Evolutionary conservation across 2,113 vertebrate species (phyloP).

Genomic region (Peromyscus maniculatus): DNA sequence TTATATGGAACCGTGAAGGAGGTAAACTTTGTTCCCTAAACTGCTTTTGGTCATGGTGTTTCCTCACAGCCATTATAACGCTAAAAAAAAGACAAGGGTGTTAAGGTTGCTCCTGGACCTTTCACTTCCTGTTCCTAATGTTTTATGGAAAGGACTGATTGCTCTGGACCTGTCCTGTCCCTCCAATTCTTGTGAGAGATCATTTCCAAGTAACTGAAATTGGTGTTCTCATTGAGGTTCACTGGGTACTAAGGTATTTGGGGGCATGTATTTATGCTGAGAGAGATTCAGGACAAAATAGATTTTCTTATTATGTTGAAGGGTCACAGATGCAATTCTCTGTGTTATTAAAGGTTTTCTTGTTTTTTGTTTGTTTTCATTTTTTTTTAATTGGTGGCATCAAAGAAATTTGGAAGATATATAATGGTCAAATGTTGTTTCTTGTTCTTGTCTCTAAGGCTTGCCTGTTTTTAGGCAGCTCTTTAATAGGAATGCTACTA

Average conservation of each 20-base stretch:
- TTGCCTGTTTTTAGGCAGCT: background rate
- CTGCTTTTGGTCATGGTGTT: too few relatives aligned
- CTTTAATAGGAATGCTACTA: background rate
- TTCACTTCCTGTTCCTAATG: background rate
- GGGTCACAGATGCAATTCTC: background rate
- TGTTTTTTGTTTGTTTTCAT: background rate
- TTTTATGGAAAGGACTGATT: constrained; percentile 28
- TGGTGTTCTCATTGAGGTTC: constrained; percentile 19
- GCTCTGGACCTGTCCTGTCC: background rate
- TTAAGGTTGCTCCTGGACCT: background rate
- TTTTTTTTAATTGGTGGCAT: constrained; percentile 19
- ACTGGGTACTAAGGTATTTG: constrained; percentile 32
- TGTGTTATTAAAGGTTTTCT: background rate
- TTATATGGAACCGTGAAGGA: background rate
- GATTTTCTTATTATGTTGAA: background rate
- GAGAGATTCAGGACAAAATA: background rate
- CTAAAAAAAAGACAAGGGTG: background rate
- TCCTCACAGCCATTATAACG: background rate
- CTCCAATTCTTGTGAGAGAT: background rate
- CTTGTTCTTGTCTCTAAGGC: constrained; percentile 16
- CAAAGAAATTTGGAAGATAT: constrained; percentile 47
- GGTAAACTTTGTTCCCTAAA: background rate
- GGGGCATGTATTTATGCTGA: background rate
- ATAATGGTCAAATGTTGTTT: constrained; percentile 20
- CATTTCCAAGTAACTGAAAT: constrained; percentile 1